A percentile compares a stretch with the other conserved stretches of the same genome.
Evolutionary conservation across 2,113 vertebrate species (phyloP).

Genomic region (Percopsis transmontana): DNA sequence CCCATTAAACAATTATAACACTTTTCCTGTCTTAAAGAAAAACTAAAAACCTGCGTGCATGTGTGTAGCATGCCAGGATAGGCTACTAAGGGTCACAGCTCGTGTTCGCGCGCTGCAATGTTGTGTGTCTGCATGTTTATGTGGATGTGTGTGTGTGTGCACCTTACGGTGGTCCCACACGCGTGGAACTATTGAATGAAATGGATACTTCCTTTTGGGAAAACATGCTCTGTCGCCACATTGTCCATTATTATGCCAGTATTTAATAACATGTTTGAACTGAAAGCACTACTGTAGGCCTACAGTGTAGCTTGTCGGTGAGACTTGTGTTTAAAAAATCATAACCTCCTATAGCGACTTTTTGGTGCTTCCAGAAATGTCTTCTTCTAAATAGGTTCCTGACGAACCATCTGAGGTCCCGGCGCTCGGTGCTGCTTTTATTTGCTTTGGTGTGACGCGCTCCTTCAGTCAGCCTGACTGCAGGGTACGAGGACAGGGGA

Average conservation of each 20-base stretch:
- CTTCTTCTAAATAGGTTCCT: constrained; percentile 65
- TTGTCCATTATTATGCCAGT: constrained; percentile 19
- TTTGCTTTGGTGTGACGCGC: constrained; percentile 23
- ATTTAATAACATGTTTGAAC: no score
- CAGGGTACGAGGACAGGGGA: constrained; percentile 59
- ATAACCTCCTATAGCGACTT: constrained; percentile 40
- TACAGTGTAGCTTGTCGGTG: constrained; percentile 17
- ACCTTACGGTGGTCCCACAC: no score
- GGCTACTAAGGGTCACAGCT: no score
- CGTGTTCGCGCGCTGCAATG: not conserved
- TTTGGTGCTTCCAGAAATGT: constrained; percentile 68
- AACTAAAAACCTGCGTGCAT: no score
- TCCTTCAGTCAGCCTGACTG: constrained; percentile 60
- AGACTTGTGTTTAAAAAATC: constrained; percentile 53
- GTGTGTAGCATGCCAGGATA: no score
- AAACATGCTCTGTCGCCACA: no score
- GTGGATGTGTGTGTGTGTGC: not conserved
- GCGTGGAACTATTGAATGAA: no score
- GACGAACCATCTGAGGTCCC: constrained; percentile 58
- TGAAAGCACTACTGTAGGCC: no score
- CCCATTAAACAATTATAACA: no score
- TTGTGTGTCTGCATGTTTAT: not conserved
- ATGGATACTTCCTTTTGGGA: no score
- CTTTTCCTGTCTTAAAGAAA: no score
- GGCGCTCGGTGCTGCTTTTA: constrained; percentile 46